Evolutionary conservation across 2,888 invertebrate species (phyloP).

Genomic region (Meteorus cinctellus): DNA sequence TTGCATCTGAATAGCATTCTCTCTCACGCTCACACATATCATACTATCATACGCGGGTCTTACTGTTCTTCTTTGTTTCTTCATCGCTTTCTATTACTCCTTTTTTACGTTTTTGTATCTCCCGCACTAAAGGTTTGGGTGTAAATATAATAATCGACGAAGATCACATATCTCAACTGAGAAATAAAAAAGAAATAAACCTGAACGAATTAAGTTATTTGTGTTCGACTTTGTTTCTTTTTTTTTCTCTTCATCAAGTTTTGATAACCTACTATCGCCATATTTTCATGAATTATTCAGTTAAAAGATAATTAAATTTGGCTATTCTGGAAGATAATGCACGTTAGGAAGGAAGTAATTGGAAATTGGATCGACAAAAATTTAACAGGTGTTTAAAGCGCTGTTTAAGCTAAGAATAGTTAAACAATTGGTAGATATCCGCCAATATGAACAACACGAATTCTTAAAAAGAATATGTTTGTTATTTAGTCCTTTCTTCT

Average conservation of each 20-base stretch:
- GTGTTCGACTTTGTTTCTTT: background rate
- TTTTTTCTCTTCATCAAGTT: constrained; percentile 8
- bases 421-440: constrained; percentile 42
- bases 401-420: constrained; percentile 16
- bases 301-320: constrained; percentile 2
- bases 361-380: constrained; percentile 11
- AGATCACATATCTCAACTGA: background rate
- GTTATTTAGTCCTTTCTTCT: background rate
- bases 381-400: background rate
- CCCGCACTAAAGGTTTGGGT: background rate
- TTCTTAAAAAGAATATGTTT: constrained; percentile 42
- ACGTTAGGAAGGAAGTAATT: constrained; percentile 24
- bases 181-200: background rate
- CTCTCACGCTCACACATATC: constrained; percentile 39
- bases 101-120: constrained; percentile 27
- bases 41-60: constrained; percentile 43
- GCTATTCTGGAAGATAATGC: constrained; percentile 7
- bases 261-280: constrained; percentile 32
- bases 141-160: background rate
- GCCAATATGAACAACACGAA: constrained; percentile 48
- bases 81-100: constrained; percentile 35
- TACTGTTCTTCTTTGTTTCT: constrained; percentile 29
- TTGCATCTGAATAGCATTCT: constrained; percentile 58
- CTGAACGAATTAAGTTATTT: background rate
- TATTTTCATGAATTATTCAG: constrained; percentile 18